phyloP scores from a whole-genome alignment of 1,140 invertebrate genomes.

The Nylanderia fulva region DNA sequence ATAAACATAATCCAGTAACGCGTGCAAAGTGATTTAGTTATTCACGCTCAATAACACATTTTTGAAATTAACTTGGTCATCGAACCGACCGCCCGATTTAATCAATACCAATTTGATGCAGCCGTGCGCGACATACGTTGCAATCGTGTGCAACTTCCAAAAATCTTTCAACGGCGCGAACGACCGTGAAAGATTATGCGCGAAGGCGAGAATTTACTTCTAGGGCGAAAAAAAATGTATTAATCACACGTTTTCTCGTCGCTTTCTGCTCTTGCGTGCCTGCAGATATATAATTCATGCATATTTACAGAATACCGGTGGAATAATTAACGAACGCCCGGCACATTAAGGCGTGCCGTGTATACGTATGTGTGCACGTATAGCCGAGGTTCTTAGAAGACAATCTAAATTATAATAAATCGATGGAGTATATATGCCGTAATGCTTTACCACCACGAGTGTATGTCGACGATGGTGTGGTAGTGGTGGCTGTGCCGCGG shows the following conservation, averaged over 20 bases:
- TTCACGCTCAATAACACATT: slow-evolving; percentile 58
- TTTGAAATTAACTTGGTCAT: slow-evolving; percentile 48
- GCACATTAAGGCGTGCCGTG: slow-evolving; percentile 71
- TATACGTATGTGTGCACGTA: slow-evolving; percentile 60
- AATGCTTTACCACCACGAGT: slow-evolving; percentile 67
- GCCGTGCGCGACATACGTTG: slow-evolving; percentile 6
- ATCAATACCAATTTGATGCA: slow-evolving; percentile 51
- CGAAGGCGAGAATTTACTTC: background rate
- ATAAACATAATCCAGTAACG: slow-evolving; percentile 58
- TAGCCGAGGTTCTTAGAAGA: slow-evolving; percentile 75
- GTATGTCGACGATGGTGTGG: slow-evolving; percentile 63
- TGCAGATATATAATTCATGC: slow-evolving; percentile 77
- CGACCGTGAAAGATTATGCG: background rate
- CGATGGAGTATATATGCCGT: slow-evolving; percentile 75
- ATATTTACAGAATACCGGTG: slow-evolving; percentile 79
- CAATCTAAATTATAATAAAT: slow-evolving; percentile 84
- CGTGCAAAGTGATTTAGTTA: slow-evolving; percentile 55
- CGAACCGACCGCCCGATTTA: slow-evolving; percentile 39
- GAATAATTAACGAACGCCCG: slow-evolving; percentile 79
- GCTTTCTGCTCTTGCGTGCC: slow-evolving; percentile 63
- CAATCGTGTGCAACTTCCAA: slow-evolving; percentile 13
- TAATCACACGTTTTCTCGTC: slow-evolving; percentile 66
- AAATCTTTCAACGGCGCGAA: slow-evolving; percentile 13
- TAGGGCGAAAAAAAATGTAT: slow-evolving; percentile 64
- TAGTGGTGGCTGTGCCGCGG: slow-evolving; percentile 61